These are phyloP conservation scores for Thripadectes ignobilis DNA, from an alignment of 2,797 vertebrate genomes.

Conservation along the genomic window DNA sequence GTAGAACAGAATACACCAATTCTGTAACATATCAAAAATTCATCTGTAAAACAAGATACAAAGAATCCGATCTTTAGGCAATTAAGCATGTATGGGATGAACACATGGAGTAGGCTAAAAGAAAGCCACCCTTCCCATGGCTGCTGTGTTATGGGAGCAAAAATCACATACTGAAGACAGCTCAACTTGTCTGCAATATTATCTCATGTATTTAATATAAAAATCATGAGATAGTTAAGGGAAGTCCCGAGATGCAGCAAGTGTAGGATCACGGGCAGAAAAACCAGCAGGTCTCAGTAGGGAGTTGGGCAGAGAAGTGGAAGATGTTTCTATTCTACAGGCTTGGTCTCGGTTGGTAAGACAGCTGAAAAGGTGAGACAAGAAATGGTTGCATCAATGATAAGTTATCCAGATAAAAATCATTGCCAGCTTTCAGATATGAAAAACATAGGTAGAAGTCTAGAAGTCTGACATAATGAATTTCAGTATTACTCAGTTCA, in stretches of 20 bases:
- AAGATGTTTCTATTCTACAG: neutral
- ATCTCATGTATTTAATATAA: neutral
- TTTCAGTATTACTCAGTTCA: slow-evolving; percentile 33
- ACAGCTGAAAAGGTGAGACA: neutral
- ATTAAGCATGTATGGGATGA: neutral
- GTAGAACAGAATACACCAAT: neutral
- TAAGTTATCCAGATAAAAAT: slow-evolving; percentile 8
- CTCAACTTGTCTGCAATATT: neutral
- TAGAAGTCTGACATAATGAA: neutral
- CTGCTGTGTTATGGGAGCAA: rapidly evolving
- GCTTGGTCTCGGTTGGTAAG: neutral
- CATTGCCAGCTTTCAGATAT: neutral
- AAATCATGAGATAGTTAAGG: neutral
- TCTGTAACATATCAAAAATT: neutral
- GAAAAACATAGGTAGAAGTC: slow-evolving; percentile 5
- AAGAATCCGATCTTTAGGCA: neutral
- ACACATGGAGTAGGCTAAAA: neutral
- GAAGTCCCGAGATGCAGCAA: rapidly evolving
- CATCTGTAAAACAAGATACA: neutral
- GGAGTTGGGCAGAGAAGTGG: neutral
- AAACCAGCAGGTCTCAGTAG: neutral
- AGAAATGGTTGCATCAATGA: neutral
- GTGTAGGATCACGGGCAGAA: neutral
- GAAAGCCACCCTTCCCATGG: neutral
- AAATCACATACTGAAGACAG: neutral